Percentiles rank a stretch among this genome's conserved stretches.
Conservation (phyloP, 1,140 invertebrate species). For the Chironomus striatipennis region DNA sequence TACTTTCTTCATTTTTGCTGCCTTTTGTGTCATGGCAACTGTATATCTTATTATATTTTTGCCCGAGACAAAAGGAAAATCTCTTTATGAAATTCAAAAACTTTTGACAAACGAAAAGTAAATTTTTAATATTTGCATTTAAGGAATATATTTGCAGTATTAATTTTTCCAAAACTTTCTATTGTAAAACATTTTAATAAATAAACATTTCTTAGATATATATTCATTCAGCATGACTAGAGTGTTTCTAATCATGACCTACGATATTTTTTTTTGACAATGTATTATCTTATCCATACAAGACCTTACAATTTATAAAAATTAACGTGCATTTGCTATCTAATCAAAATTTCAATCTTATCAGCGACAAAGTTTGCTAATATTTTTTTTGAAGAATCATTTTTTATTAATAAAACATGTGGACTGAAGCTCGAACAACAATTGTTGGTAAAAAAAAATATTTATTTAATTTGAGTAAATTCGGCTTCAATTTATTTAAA, state of each 20-base stretch:
- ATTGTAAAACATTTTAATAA: too few species aligned
- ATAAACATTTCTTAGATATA: too few species aligned
- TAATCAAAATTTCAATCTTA: background rate
- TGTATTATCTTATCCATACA: too few species aligned
- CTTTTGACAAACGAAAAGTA: background rate
- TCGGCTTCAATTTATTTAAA: background rate
- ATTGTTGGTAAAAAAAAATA: background rate
- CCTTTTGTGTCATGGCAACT: background rate
- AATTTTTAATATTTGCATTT: too few species aligned
- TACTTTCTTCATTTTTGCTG: background rate
- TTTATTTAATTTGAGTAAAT: background rate
- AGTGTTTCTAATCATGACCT: too few species aligned
- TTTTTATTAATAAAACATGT: background rate
- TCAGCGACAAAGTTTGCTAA: background rate
- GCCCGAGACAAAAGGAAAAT: slow-evolving; percentile 10
- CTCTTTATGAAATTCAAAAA: background rate
- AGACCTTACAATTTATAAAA: too few species aligned
- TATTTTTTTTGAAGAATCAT: background rate
- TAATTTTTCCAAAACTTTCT: too few species aligned
- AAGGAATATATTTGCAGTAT: too few species aligned
- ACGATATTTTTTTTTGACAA: too few species aligned
- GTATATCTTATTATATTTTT: background rate
- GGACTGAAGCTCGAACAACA: background rate
- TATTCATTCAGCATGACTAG: too few species aligned
- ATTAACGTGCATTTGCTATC: too few species aligned